Conservation (phyloP, 2,888 invertebrate genomes). For the Plebejus argus region DNA sequence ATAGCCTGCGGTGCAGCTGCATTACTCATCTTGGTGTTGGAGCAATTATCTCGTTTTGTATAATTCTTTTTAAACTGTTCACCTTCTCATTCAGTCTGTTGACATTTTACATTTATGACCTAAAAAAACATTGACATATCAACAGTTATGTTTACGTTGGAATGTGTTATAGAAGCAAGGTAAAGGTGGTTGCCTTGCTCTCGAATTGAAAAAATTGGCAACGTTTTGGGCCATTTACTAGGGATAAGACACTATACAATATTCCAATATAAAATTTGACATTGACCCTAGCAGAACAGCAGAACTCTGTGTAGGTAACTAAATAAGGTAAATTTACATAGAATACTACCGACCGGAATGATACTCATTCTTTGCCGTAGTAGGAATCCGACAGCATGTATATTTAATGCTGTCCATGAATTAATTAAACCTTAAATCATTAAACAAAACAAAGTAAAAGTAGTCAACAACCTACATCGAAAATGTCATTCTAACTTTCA, state of each 20-base stretch:
- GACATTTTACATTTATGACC: slow-evolving; percentile 56
- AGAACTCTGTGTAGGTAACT: slow-evolving; percentile 31
- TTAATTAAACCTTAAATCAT: slow-evolving; percentile 20
- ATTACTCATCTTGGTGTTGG: slow-evolving; percentile 57
- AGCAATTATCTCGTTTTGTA: slow-evolving; percentile 10
- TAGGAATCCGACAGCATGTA: background rate
- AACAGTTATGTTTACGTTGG: slow-evolving; percentile 34
- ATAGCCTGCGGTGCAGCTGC: slow-evolving; percentile 62
- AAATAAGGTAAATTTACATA: slow-evolving; percentile 24
- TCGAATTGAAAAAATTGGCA: slow-evolving; percentile 41
- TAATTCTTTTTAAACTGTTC: slow-evolving; percentile 30
- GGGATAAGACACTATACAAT: slow-evolving; percentile 30
- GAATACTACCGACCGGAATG: background rate
- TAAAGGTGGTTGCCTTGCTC: slow-evolving; percentile 24
- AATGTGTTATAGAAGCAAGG: slow-evolving; percentile 11
- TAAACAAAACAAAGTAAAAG: slow-evolving; percentile 55
- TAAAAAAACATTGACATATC: slow-evolving; percentile 58
- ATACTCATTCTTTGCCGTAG: slow-evolving; percentile 1
- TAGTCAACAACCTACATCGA: slow-evolving; percentile 55
- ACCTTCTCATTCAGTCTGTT: slow-evolving; percentile 42
- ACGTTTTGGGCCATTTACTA: slow-evolving; percentile 34
- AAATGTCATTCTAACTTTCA: slow-evolving; percentile 54
- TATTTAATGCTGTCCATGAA: slow-evolving; percentile 10
- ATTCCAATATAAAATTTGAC: slow-evolving; percentile 43
- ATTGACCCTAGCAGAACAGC: slow-evolving; percentile 45